Evolutionary conservation across 2,888 invertebrate species (phyloP), one percentile per base, ranked within the genome.

Genomic region (Minunthozetes semirufus): DNA sequence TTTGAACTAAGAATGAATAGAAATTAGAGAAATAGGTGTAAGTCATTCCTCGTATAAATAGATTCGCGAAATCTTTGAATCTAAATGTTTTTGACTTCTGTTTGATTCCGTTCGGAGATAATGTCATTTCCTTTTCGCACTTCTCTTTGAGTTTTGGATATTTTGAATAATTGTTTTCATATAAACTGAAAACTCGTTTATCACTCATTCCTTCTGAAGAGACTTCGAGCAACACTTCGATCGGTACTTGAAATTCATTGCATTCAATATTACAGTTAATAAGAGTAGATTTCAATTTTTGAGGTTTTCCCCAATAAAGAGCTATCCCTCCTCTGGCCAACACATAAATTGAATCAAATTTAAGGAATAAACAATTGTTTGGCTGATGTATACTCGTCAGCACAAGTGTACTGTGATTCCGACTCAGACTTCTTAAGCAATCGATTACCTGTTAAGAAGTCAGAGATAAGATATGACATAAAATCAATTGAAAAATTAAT

Each of bases 351-450:
- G 11, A 29, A 15, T 63, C 61, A 33, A 63, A 63, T 17, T 13
- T 29, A 4, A 33, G 3, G 15, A 63, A 33, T 4, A 63, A 9
- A 9, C 17, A 27, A 33, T 63, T 63, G 33, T 63, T 63, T 33
- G 61, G 61, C 61, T 63, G 61, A 63, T 63, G 61, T 33, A 63
- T 63, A 33, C 33, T 33, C 33, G 48, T n/a, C n/a, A 48, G n/a
- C 5, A 48, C 33, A 5, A 33, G 8, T 8, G 33, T 33, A 33
- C 8, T 33, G 4, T 33, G 4, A 33, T 33, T 33, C 8, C 33
- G 33, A 8, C 4, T 5, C 3, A 33, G 33, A 5, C 33, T 33
- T 33, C 33, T 33, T 8, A 33, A 33, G 8, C 33, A 33, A 33
- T 33, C 4, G 33, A 33, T 33, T 33, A 33, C 33, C 33, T 33